Conservation (phyloP, 2,113 vertebrate genomes). For the Bubo blakistoni region DNA sequence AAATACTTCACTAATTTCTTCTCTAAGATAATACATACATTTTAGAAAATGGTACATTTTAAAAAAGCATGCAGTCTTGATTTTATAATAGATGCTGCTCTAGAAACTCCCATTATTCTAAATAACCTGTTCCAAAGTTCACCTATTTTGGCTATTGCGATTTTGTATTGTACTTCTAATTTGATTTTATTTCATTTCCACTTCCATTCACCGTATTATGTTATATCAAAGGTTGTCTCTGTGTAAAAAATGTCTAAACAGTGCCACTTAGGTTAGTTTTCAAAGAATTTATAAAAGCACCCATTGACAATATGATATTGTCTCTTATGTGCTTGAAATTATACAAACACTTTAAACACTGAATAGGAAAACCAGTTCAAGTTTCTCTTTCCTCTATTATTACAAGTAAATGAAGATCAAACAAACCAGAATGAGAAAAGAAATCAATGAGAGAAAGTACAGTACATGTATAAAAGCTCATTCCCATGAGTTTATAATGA, state of each 20-base stretch:
- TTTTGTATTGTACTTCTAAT: neutral
- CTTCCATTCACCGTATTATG: neutral
- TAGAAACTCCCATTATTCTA: neutral
- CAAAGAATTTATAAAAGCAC: neutral
- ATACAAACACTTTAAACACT: neutral
- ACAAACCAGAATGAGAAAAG: neutral
- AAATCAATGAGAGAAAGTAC: neutral
- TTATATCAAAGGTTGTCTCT: neutral
- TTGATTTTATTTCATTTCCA: neutral
- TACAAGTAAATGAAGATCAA: constrained; percentile 23
- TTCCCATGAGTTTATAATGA: constrained; percentile 2
- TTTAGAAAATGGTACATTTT: neutral
- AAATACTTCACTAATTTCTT: neutral
- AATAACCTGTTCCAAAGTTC: neutral
- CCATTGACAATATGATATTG: neutral
- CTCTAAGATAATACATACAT: neutral
- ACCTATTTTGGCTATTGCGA: neutral
- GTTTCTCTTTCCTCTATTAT: neutral
- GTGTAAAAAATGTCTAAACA: neutral
- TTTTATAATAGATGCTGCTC: neutral
- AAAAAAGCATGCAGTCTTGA: neutral
- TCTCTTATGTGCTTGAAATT: neutral
- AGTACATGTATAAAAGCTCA: neutral
- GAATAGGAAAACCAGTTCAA: neutral
- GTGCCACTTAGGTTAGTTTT: neutral